phyloP scores from a whole-genome alignment of 2,888 invertebrate species.

The Ophion ellenae region DNA sequence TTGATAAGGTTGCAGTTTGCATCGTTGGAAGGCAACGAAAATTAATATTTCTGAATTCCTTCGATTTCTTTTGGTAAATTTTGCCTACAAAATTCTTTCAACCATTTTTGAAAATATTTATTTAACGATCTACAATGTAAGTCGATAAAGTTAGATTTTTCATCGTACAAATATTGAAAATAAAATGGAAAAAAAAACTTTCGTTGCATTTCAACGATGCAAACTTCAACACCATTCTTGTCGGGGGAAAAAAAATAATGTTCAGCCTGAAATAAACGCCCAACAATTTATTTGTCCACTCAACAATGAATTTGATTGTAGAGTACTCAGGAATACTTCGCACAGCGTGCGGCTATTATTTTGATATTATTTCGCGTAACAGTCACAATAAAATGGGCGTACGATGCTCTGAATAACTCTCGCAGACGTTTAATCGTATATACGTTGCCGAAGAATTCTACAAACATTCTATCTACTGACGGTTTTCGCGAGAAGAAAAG shows the following conservation, averaged over 20 bases:
- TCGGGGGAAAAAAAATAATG: background rate
- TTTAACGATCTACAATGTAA: too few species aligned
- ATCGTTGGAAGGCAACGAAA: too few species aligned
- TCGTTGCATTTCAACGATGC: too few species aligned
- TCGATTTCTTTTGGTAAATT: too few species aligned
- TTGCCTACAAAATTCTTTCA: too few species aligned
- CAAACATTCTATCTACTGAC: background rate
- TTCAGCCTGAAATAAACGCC: background rate
- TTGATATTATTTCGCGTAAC: conserved; percentile 6
- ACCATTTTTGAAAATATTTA: too few species aligned
- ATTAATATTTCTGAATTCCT: too few species aligned
- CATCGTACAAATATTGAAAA: too few species aligned
- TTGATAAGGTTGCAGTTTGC: too few species aligned
- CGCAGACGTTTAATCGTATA: background rate
- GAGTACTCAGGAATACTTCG: background rate
- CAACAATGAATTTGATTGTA: background rate
- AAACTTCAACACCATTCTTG: too few species aligned
- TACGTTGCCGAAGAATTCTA: background rate
- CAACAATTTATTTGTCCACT: background rate
- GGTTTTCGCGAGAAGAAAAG: background rate
- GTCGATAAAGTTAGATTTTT: too few species aligned
- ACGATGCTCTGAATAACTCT: background rate
- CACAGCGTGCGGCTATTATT: background rate
- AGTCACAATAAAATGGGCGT: conserved; percentile 3
- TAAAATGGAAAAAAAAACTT: too few species aligned